These are phyloP conservation scores for Zaprionus ornatus DNA, from an alignment of 1,140 invertebrate genomes.

Conservation along the genomic window DNA sequence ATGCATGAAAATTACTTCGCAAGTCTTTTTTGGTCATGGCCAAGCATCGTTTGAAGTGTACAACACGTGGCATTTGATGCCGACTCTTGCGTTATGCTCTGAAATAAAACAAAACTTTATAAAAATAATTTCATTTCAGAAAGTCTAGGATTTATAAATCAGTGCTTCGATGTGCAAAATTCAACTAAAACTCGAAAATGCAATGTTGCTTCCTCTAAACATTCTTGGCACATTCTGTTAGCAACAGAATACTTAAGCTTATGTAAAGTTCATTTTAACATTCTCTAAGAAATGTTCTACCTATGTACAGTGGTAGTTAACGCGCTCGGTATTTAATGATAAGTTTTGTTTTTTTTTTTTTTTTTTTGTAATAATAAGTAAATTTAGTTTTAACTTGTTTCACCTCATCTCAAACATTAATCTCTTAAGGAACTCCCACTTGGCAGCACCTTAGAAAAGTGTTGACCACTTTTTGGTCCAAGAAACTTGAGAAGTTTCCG, in stretches of 20 bases:
- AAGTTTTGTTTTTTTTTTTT: no score
- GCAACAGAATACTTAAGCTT: no score
- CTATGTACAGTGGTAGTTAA: no score
- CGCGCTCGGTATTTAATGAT: no score
- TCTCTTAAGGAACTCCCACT: conserved; percentile 3
- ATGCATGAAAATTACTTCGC: conserved; percentile 12
- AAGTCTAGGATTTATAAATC: no score
- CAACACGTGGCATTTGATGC: not conserved
- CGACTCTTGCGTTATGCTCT: not conserved
- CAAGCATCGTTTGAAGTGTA: not conserved
- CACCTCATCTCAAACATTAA: not conserved
- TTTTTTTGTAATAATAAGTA: no score
- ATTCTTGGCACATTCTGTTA: no score
- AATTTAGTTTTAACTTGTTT: conserved; percentile 5
- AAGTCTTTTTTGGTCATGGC: not conserved
- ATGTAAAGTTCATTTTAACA: no score
- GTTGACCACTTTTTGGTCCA: conserved; percentile 24
- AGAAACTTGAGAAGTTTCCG: conserved; percentile 32
- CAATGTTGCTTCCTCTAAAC: no score
- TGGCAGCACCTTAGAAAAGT: not conserved
- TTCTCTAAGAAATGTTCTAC: no score
- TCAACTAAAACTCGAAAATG: no score
- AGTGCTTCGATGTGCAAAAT: no score
- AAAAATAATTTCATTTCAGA: not conserved
- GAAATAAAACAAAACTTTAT: not conserved